A percentile compares a stretch with the other conserved stretches of the same genome.
phyloP scores from a whole-genome alignment of 2,113 vertebrate species.

The Varanus salvator region DNA sequence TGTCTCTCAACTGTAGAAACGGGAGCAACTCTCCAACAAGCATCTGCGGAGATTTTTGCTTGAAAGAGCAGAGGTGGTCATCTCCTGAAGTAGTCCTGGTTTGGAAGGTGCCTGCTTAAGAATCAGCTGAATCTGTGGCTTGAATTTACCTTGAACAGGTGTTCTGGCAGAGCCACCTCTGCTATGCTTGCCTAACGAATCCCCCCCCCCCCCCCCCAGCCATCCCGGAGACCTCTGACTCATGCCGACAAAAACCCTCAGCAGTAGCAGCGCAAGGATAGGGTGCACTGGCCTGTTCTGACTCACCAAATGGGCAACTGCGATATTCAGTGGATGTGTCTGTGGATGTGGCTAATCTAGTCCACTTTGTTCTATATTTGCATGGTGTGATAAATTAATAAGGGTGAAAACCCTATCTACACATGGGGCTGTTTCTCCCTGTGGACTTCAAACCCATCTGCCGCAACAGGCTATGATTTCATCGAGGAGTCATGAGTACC shows the following conservation, averaged over 20 bases:
- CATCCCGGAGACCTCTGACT: constrained; percentile 22
- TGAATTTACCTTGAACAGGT: background rate
- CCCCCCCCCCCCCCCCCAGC: background rate
- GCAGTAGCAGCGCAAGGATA: background rate
- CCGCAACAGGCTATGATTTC: background rate
- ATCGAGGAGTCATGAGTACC: background rate
- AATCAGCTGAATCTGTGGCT: background rate
- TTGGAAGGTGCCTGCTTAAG: background rate
- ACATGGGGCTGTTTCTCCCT: background rate
- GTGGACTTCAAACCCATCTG: background rate
- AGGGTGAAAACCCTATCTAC: background rate
- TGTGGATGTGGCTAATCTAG: background rate
- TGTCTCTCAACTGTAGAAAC: no score
- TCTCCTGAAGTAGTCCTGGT: background rate
- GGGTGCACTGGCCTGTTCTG: constrained; percentile 4
- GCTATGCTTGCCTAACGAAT: background rate
- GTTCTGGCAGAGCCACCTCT: constrained; percentile 2
- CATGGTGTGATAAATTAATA: background rate
- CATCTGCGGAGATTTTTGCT: background rate
- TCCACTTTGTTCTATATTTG: background rate
- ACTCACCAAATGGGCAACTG: constrained; percentile 17
- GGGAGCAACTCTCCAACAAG: background rate
- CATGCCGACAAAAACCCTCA: constrained; percentile 9
- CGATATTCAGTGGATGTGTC: background rate
- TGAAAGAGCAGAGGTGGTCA: background rate